Base-by-base conservation (phyloP, 2,888 invertebrate species). In the Chydorus sphaericus region DNA sequence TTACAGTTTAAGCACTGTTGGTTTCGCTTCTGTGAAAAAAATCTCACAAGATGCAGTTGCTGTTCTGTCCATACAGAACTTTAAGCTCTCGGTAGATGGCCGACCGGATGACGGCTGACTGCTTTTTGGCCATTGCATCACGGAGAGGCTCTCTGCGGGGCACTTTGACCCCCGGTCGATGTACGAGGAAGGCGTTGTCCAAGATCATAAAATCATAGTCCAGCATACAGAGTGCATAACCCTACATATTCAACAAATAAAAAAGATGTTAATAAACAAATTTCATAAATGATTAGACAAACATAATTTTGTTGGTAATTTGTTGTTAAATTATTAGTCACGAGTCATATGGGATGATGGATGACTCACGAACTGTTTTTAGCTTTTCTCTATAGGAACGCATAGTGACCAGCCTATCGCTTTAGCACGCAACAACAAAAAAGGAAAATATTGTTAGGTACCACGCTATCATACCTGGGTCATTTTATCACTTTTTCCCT, bases 401-500 rank as follows among this genome's bases (percentile, higher is more conserved):
- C n/a, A n/a, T n/a, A n/a, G n/a, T n/a, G n/a, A n/a, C n/a, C n/a
- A n/a, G n/a, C n/a, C n/a, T n/a, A n/a, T n/a, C n/a, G n/a, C n/a
- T n/a, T n/a, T n/a, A n/a, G n/a, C n/a, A n/a, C n/a, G n/a, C n/a
- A n/a, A n/a, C n/a, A n/a, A n/a, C n/a, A n/a, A 38, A 38, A 33
- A 56, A 56, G 29, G 16, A 18, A 30, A 48, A 44, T 18, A 26
- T 8, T n/a, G 30, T 18, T 52, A 16, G 26, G 23, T 10, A 7
- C n/a, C n/a, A n/a, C n/a, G 23, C 20, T 8, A 18, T 50, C 61
- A 67, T 69, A 90, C 91, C 83, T 92, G 92, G 59, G 90, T 87
- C 91, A 92, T 92, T 74, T 92, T 92, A 71, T 93, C 92, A 70
- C 87, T 85, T 71, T 88, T 88, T 44, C 92, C 92, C 68, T 93